Evolutionary conservation across 64 coral and sea anemone species (phyloP).

Genomic region (Acropora tenuis): DNA sequence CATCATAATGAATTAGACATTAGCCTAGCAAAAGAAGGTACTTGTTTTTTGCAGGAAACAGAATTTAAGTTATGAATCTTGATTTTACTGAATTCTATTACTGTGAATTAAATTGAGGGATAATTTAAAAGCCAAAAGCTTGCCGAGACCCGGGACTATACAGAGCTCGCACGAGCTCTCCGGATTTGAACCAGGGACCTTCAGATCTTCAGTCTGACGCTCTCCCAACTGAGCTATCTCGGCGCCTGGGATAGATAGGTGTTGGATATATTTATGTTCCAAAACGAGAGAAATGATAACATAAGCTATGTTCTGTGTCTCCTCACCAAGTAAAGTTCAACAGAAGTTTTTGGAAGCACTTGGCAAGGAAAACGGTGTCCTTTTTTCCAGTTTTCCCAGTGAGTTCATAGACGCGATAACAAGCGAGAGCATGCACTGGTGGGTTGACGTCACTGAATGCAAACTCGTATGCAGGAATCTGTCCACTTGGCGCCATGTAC

Average conservation of each 20-base stretch:
- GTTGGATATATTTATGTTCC: background rate
- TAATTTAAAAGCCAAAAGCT: no score
- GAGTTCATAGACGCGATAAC: slow-evolving; percentile 70
- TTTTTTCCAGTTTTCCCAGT: slow-evolving; percentile 71
- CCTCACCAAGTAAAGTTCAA: slow-evolving; percentile 91
- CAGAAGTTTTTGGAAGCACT: slow-evolving; percentile 86
- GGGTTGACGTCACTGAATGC: slow-evolving; percentile 87
- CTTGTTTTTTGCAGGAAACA: background rate
- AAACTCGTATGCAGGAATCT: slow-evolving; percentile 89
- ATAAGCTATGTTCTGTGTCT: background rate
- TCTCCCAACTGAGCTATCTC: slow-evolving; percentile 99
- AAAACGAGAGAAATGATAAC: background rate
- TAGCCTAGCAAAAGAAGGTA: background rate
- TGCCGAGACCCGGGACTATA: slow-evolving; percentile 98
- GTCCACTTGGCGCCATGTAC: slow-evolving; percentile 88
- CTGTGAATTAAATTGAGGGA: no score
- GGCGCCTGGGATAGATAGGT: background rate
- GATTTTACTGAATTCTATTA: no score
- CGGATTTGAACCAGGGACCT: slow-evolving; percentile 99
- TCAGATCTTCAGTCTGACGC: slow-evolving; percentile 99
- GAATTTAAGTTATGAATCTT: background rate
- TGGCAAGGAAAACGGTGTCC: slow-evolving; percentile 74
- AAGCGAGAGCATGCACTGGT: slow-evolving; percentile 80
- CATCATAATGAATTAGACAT: background rate
- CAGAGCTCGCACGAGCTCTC: slow-evolving; percentile 89